phyloP scores from a whole-genome alignment of 2,797 vertebrate species.

The Pristis pectinata region DNA sequence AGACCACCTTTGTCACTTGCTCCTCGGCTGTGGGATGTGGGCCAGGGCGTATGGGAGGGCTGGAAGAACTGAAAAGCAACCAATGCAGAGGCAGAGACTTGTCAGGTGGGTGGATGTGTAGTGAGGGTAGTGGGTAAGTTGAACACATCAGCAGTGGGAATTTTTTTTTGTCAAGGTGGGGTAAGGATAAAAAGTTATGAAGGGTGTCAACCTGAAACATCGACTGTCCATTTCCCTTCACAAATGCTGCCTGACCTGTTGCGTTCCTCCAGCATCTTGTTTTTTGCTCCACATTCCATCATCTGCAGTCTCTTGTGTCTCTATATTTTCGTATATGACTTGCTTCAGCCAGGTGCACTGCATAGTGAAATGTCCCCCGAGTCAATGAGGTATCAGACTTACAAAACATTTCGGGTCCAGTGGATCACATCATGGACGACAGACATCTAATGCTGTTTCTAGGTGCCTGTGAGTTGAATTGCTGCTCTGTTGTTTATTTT shows the following conservation, averaged over 20 bases:
- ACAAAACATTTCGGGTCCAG: not conserved
- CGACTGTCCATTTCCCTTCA: too few relatives aligned
- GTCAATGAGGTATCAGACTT: not conserved
- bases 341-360: not conserved
- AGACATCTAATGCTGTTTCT: not conserved
- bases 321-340: not conserved
- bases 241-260: too few relatives aligned
- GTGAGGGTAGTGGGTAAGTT: too few relatives aligned
- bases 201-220: too few relatives aligned
- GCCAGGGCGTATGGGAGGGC: too few relatives aligned
- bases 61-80: too few relatives aligned
- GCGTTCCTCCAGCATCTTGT: too few relatives aligned
- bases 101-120: not conserved
- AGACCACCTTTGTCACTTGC: not conserved
- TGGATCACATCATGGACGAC: not conserved
- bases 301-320: not conserved
- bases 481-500: not conserved
- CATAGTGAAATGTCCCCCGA: not conserved
- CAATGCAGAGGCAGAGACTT: not conserved
- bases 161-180: too few relatives aligned
- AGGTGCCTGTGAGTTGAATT: not conserved
- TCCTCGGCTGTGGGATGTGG: not conserved
- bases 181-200: not conserved
- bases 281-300: too few relatives aligned
- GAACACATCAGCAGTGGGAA: not conserved